phyloP scores from a whole-genome alignment of 35 echinoderm and acorn worm species.

The Lytechinus pictus region DNA sequence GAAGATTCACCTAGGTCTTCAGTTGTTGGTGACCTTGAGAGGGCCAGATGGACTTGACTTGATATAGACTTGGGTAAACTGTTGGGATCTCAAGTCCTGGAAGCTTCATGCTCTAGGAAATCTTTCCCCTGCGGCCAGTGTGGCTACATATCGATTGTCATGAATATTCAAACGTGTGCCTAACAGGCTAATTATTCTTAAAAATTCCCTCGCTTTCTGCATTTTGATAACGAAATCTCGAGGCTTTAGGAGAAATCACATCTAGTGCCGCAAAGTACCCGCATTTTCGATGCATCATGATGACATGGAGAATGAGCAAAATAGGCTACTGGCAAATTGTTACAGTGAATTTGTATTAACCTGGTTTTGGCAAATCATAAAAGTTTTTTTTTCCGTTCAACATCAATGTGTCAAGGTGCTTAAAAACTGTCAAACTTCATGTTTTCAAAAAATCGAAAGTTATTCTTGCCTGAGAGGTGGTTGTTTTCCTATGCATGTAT shows the following conservation, averaged over 20 bases:
- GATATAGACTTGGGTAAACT: background rate
- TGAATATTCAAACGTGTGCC: constrained; percentile 2
- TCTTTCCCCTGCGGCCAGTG: background rate
- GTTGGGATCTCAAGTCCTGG: background rate
- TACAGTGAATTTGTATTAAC: no score
- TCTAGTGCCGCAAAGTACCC: background rate
- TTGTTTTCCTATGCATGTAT: no score
- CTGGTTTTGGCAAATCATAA: no score
- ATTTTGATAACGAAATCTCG: background rate
- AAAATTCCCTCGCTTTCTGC: background rate
- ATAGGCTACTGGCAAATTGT: no score
- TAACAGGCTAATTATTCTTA: background rate
- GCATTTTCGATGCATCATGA: no score
- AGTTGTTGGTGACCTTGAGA: background rate
- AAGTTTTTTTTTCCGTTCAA: no score
- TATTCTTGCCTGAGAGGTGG: no score
- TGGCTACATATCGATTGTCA: background rate
- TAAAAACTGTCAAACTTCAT: no score
- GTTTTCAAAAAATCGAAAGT: no score
- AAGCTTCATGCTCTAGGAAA: background rate
- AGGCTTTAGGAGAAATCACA: background rate
- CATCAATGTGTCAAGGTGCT: no score
- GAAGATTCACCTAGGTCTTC: no score
- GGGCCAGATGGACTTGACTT: background rate
- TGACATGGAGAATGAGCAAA: no score